Conservation (phyloP, 2,113 vertebrate species). For the Albula goreensis region DNA sequence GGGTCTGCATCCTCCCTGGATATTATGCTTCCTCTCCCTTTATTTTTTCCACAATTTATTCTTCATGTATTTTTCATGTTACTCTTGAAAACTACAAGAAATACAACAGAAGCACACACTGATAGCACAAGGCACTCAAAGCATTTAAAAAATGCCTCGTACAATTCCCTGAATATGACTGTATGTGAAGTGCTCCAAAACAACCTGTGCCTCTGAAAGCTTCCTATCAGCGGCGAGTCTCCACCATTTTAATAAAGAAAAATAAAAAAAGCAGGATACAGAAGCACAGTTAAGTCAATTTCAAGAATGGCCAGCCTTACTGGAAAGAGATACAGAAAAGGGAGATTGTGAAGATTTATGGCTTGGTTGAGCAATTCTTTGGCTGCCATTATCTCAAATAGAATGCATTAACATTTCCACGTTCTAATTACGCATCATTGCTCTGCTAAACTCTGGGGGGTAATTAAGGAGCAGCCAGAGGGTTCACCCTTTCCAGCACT, state of each 20-base stretch:
- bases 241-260: no score
- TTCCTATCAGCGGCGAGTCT: no score
- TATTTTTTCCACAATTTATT: not conserved
- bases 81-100: slow-evolving; percentile 10
- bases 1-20: not conserved
- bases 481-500: slow-evolving; percentile 34
- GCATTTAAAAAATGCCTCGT: slow-evolving; percentile 2
- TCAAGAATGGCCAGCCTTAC: not conserved
- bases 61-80: not conserved
- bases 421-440: slow-evolving; percentile 50
- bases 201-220: no score
- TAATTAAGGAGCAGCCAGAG: slow-evolving; percentile 51
- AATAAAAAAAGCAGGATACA: not conserved
- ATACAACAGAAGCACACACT: not conserved
- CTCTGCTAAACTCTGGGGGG: slow-evolving; percentile 39
- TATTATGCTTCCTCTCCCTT: not conserved
- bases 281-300: not conserved
- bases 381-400: slow-evolving; percentile 44
- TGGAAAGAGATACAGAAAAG: not conserved
- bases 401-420: slow-evolving; percentile 60
- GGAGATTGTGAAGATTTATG: slow-evolving; percentile 28
- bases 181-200: no score
- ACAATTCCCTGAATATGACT: slow-evolving; percentile 5
- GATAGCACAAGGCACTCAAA: slow-evolving; percentile 13
- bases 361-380: slow-evolving; percentile 17